phyloP scores from a whole-genome alignment of 2,797 vertebrate species.

The Otolemur crassicaudatus region DNA sequence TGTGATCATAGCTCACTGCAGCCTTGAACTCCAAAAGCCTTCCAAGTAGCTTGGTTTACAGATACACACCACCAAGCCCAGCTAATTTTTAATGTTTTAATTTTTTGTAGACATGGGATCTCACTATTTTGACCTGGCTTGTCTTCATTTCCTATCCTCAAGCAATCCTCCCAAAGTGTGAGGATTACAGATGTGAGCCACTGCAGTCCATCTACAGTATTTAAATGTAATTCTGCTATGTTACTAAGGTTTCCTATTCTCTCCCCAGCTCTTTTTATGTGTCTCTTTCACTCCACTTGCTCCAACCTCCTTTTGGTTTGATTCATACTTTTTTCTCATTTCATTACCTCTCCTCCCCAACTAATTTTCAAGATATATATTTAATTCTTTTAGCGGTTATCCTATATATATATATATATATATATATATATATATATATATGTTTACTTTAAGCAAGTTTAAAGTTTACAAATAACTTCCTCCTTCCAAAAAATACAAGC shows the following conservation, averaged over 20 bases:
- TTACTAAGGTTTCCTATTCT: neutral
- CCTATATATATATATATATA: neutral
- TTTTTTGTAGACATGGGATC: neutral
- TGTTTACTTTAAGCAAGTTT: conserved; percentile 19
- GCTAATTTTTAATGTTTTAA: neutral
- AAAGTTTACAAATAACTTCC: neutral
- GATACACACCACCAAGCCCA: neutral
- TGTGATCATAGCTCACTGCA: neutral
- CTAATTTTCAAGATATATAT: neutral
- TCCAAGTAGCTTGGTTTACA: neutral
- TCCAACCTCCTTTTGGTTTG: neutral
- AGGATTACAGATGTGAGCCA: neutral
- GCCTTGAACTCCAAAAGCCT: neutral
- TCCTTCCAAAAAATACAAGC: neutral
- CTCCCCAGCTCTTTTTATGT: neutral
- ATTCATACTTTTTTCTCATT: neutral
- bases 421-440: neutral
- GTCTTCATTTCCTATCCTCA: neutral
- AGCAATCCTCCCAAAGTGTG: neutral
- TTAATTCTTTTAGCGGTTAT: conserved; percentile 5
- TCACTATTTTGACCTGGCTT: neutral
- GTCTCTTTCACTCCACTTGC: neutral
- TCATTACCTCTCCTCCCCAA: neutral
- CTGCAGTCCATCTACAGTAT: neutral
- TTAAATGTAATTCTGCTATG: neutral